Conservation (phyloP, 1,140 invertebrate species). For the Leptonema lineaticorne region DNA sequence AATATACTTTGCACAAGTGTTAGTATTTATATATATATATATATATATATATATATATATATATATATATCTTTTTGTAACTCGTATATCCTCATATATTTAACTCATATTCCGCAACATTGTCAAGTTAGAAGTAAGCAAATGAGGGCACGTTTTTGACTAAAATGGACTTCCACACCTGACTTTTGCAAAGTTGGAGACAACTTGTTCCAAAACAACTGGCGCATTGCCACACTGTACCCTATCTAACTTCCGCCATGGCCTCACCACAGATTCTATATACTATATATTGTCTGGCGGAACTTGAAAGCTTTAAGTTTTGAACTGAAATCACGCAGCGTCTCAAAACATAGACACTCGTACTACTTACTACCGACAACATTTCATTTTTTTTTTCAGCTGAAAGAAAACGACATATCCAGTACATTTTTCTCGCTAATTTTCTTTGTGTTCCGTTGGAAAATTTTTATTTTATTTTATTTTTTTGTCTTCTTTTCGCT, state of each 20-base stretch:
- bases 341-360: too few species aligned
- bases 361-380: too few species aligned
- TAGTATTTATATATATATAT: too few species aligned
- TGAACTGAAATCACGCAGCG: neutral
- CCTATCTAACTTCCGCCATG: neutral
- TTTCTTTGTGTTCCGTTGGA: neutral
- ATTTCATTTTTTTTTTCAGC: neutral
- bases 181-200: neutral
- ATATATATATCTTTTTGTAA: too few species aligned
- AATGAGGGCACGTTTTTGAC: too few species aligned
- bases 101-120: too few species aligned
- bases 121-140: too few species aligned
- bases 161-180: neutral
- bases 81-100: too few species aligned
- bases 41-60: too few species aligned
- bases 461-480: neutral
- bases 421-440: too few species aligned
- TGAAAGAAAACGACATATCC: neutral
- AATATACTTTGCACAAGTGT: too few species aligned
- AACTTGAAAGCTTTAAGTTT: constrained; percentile 10
- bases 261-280: neutral
- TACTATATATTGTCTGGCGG: neutral
- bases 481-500: neutral
- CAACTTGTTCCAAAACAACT: neutral
- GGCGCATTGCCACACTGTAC: neutral